Evolutionary conservation across 2,888 invertebrate species (phyloP).

Genomic region (Scrobipalpa atriplicella): DNA sequence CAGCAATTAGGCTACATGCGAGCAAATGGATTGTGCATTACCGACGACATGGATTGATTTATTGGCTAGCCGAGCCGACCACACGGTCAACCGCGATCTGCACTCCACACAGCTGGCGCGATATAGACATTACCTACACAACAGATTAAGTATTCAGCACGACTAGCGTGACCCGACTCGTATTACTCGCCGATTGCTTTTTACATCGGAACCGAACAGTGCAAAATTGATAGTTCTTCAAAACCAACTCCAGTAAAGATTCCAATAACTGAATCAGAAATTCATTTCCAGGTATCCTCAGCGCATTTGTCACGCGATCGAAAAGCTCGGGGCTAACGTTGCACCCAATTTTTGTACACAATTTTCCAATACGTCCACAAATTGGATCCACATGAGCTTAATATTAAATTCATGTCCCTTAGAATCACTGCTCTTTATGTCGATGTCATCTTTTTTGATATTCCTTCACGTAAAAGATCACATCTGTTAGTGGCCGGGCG

Average conservation of each 20-base stretch:
- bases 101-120: constrained; percentile 53
- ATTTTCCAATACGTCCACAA: constrained; percentile 50
- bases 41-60: constrained; percentile 78
- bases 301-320: constrained; percentile 58
- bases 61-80: constrained; percentile 52
- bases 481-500: constrained; percentile 80
- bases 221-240: constrained; percentile 59
- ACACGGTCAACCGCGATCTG: constrained; percentile 41
- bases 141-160: constrained; percentile 58
- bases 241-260: constrained; percentile 50
- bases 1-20: constrained; percentile 78
- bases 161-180: constrained; percentile 58
- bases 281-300: constrained; percentile 49
- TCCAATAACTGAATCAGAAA: constrained; percentile 56
- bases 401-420: constrained; percentile 71
- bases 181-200: constrained; percentile 54
- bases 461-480: constrained; percentile 81
- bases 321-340: constrained; percentile 50
- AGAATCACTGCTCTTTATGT: constrained; percentile 65
- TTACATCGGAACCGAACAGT: constrained; percentile 36
- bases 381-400: constrained; percentile 60
- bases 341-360: constrained; percentile 46
- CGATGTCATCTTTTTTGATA: constrained; percentile 71
- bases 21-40: constrained; percentile 81
- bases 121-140: constrained; percentile 66